Evolutionary conservation across 2,888 invertebrate species (phyloP).

Genomic region (Scelioninae gen. 2): DNA sequence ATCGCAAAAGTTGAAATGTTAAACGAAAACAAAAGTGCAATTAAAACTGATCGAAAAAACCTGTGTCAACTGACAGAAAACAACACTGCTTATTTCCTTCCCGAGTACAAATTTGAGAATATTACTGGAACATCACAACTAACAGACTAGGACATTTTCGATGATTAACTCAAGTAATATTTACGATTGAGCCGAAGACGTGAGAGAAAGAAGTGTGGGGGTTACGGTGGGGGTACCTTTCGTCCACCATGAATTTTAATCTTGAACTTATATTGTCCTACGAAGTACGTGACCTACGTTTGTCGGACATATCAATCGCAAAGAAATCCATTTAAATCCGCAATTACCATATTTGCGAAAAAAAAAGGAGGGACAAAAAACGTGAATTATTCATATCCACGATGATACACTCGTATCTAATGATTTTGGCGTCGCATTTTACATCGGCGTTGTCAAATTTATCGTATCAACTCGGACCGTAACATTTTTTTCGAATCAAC

Average conservation of each 20-base stretch:
- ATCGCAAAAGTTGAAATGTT: too few species aligned
- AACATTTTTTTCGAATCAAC: background rate
- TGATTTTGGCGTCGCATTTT: conserved; percentile 4
- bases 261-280: conserved; percentile 50
- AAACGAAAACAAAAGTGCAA: too few species aligned
- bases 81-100: conserved; percentile 9
- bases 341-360: conserved; percentile 37
- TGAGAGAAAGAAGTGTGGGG: conserved; percentile 48
- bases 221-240: conserved; percentile 54
- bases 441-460: background rate
- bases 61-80: too few species aligned
- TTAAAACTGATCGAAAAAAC: too few species aligned
- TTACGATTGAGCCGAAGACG: conserved; percentile 41
- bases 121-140: conserved; percentile 28
- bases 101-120: conserved; percentile 11
- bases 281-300: conserved; percentile 46
- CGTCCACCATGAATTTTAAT: conserved; percentile 54
- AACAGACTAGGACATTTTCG: conserved; percentile 52
- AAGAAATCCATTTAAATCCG: conserved; percentile 11
- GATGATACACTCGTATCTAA: conserved; percentile 10
- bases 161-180: conserved; percentile 52
- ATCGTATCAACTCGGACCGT: background rate
- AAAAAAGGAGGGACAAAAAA: too few species aligned
- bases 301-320: conserved; percentile 39
- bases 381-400: conserved; percentile 44